Conservation (phyloP, 2,888 invertebrate species). For the Chironomus riparius region DNA sequence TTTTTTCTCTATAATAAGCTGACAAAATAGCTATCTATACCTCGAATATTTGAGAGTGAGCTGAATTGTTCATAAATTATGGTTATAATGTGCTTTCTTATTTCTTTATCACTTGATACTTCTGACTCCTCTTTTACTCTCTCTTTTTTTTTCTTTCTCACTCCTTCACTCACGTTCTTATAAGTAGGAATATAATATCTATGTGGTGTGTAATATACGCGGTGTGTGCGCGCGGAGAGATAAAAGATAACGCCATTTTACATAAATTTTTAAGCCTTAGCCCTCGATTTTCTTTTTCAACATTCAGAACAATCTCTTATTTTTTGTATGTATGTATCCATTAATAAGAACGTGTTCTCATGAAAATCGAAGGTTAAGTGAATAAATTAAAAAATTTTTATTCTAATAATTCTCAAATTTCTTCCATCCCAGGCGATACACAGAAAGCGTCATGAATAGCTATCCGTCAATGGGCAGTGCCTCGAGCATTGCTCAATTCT, state of each 20-base stretch:
- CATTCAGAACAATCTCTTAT: background rate
- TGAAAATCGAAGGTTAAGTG: constrained; percentile 10
- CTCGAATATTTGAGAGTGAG: background rate
- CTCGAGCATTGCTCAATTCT: constrained; percentile 66
- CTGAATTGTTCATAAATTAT: background rate
- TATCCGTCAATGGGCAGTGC: constrained; percentile 44
- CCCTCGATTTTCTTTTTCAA: constrained; percentile 8
- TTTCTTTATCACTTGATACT: constrained; percentile 5
- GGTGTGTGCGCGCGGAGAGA: constrained; percentile 18
- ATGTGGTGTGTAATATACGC: background rate
- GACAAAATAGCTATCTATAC: too few relatives aligned
- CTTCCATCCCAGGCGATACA: constrained; percentile 38
- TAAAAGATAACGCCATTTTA: constrained; percentile 25
- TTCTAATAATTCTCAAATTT: constrained; percentile 22
- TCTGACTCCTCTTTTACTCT: background rate
- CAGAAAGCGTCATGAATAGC: constrained; percentile 44
- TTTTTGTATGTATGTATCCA: background rate
- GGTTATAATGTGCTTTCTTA: constrained; percentile 3
- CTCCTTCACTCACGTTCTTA: background rate
- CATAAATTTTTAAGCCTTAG: constrained; percentile 12
- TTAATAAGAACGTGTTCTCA: too few relatives aligned
- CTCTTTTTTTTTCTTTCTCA: background rate
- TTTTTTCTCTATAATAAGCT: too few relatives aligned
- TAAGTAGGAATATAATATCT: background rate
- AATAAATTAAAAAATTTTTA: constrained; percentile 6